phyloP scores from a whole-genome alignment of 2,113 vertebrate genomes.

The Ursus arctos region DNA sequence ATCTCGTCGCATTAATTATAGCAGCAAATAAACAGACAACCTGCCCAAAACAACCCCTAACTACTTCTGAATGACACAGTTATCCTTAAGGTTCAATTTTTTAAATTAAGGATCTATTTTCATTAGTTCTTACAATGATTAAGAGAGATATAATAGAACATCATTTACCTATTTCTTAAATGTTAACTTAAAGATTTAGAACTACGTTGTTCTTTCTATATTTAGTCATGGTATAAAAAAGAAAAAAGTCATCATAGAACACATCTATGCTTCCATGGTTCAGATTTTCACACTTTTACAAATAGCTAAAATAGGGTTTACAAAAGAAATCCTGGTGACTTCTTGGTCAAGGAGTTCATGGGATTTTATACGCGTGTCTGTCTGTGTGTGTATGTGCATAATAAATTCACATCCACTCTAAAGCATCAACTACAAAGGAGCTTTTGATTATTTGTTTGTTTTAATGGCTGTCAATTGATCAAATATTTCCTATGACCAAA shows the following conservation, averaged over 20 bases:
- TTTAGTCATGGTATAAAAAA: not conserved
- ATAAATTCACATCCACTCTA: not conserved
- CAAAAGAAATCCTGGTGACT: not conserved
- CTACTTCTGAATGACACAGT: not conserved
- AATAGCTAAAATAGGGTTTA: not conserved
- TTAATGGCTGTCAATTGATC: not conserved
- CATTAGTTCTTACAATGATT: not conserved
- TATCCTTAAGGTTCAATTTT: not conserved
- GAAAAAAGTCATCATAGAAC: not conserved
- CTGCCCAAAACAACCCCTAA: not conserved
- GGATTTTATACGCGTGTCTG: not conserved
- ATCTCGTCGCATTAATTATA: not conserved
- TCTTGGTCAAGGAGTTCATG: not conserved
- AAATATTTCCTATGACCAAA: not conserved
- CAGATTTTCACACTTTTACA: not conserved
- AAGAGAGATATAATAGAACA: not conserved
- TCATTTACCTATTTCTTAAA: not conserved
- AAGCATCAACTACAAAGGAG: not conserved
- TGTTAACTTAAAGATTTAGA: not conserved
- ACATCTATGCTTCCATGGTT: not conserved
- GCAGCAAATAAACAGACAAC: not conserved
- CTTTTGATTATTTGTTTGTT: not conserved
- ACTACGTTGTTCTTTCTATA: not conserved
- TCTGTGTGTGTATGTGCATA: too few relatives aligned
- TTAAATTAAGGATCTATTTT: not conserved